Percentiles rank a stretch among this genome's conserved stretches.
phyloP scores from a whole-genome alignment of 2,888 invertebrate species.

The Hylaea fasciaria region DNA sequence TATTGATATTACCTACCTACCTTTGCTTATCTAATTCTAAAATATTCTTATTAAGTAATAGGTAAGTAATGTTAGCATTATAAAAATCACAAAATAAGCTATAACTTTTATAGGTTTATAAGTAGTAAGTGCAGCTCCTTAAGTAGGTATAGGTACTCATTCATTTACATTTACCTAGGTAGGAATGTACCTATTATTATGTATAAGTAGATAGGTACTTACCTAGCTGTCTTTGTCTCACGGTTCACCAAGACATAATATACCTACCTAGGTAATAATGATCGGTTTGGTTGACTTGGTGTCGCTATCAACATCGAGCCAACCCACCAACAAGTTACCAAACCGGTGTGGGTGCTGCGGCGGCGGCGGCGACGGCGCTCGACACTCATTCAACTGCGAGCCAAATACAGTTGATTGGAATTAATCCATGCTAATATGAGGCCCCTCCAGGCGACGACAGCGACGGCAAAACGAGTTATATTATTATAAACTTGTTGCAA shows the following conservation, averaged over 20 bases:
- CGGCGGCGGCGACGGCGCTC: conserved; percentile 12
- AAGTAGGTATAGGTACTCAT: too few species aligned
- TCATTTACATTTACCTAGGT: too few species aligned
- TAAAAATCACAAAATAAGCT: too few species aligned
- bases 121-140: too few species aligned
- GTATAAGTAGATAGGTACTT: too few species aligned
- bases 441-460: conserved; percentile 64
- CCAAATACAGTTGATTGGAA: conserved; percentile 67
- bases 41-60: too few species aligned
- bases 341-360: conserved; percentile 37
- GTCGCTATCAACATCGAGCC: conserved; percentile 31
- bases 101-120: too few species aligned
- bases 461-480: conserved; percentile 56
- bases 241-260: not conserved
- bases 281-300: conserved; percentile 1
- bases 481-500: conserved; percentile 43
- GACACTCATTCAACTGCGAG: conserved; percentile 52
- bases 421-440: conserved; percentile 74
- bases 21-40: too few species aligned
- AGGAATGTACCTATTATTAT: too few species aligned
- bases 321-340: conserved; percentile 29
- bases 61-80: too few species aligned
- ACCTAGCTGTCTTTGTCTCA: not conserved
- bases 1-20: too few species aligned
- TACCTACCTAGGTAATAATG: not conserved